Conservation (phyloP, 2,113 vertebrate genomes). For the Poeciliopsis turrubarensis region DNA sequence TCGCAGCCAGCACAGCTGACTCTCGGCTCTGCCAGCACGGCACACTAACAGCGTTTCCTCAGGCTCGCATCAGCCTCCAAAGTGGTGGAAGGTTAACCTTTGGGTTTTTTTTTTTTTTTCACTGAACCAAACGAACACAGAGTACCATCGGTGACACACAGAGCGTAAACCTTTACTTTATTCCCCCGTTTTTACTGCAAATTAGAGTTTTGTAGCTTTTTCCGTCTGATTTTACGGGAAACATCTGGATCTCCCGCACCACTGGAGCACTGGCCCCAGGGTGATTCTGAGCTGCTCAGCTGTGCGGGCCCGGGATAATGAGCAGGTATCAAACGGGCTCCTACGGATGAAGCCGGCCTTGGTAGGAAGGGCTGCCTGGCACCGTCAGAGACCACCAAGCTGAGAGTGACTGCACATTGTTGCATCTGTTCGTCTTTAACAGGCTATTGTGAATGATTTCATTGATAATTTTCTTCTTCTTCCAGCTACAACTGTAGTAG, state of each 20-base stretch:
- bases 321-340: slow-evolving; percentile 77
- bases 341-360: slow-evolving; percentile 46
- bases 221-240: slow-evolving; percentile 85
- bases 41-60: slow-evolving; percentile 31
- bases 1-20: slow-evolving; percentile 47
- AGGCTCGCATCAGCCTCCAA: slow-evolving; percentile 40
- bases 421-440: slow-evolving; percentile 9
- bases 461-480: neutral
- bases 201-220: slow-evolving; percentile 86
- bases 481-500: neutral
- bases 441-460: slow-evolving; percentile 5
- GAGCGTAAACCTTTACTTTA: slow-evolving; percentile 79
- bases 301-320: slow-evolving; percentile 75
- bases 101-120: slow-evolving; percentile 41
- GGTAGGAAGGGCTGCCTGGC: slow-evolving; percentile 42
- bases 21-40: slow-evolving; percentile 37
- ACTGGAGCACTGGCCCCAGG: slow-evolving; percentile 74
- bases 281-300: slow-evolving; percentile 71
- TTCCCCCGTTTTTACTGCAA: slow-evolving; percentile 80
- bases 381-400: slow-evolving; percentile 58
- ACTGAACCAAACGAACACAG: slow-evolving; percentile 57
- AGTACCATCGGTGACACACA: slow-evolving; percentile 67
- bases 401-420: slow-evolving; percentile 27
- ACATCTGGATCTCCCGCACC: slow-evolving; percentile 79
- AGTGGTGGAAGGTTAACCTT: slow-evolving; percentile 49